Evolutionary conservation across 2,888 invertebrate genomes (phyloP), one percentile per base, ranked within the genome.

Genomic region (Gryllus longicercus): DNA sequence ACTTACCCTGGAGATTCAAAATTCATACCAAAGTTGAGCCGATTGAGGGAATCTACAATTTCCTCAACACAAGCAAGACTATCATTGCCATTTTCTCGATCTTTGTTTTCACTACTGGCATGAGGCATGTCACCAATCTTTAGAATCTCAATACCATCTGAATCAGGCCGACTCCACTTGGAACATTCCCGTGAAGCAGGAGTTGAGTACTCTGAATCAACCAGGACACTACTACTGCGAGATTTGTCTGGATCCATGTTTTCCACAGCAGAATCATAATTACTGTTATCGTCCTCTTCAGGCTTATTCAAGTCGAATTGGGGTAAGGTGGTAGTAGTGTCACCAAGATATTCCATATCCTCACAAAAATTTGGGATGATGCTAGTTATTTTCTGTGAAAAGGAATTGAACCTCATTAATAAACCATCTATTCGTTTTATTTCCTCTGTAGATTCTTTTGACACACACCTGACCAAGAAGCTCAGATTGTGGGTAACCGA

Each of bases 351-450:
- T 76, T 80, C 80, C 49, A 80, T n/a, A 77, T 91, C 90, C 38
- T 90, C 88, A 82, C 91, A 91, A 86, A 92, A 92, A 86, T 91
- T 89, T 38, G 91, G 91, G 80, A 92, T 90, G 83, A 92, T 87
- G 79, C 89, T 88, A 51, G 89, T 89, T 25, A 91, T 90, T 79
- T 88, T 88, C 81, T 88, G 88, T 50, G 51, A 79, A 18, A 79
- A 81, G 23, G 74, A 21, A 23, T 76, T 75, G 21, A 76, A 50
- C 5, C 49, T 50, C 14, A 2, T 77, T 77, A 49, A 50, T 38
- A 38, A 38, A 77, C 14, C 2, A 12, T 18, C 38, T 4, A 49
- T 74, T n/a, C 10, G 1, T 3, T 74, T 74, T 74, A 5, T 74
- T 74, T 21, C 10, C 74, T 21, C 2, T 74, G n/a, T 21, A 74